Conservation (phyloP, 92 coral and sea anemone genomes). For the Epizoanthus stellaris region DNA sequence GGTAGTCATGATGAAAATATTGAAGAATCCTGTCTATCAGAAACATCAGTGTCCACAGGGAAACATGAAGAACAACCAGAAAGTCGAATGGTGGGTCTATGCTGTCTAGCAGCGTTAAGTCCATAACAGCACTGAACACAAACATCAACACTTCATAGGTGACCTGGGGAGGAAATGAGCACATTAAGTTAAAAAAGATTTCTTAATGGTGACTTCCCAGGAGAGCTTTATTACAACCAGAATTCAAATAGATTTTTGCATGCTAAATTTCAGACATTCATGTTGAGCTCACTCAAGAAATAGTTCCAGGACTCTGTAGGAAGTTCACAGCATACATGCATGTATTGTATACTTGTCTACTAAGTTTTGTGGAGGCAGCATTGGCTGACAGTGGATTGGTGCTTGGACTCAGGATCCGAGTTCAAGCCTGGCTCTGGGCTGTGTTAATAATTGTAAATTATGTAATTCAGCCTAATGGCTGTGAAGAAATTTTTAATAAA, state of each 20-base stretch:
- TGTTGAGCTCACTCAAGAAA: no score
- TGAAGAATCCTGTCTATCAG: constrained; percentile 74
- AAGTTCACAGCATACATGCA: no score
- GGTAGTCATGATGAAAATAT: constrained; percentile 73
- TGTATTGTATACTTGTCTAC: no score
- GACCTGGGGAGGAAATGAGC: constrained; percentile 33
- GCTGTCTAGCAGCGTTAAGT: constrained; percentile 48
- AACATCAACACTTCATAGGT: constrained; percentile 49
- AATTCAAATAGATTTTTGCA: neutral
- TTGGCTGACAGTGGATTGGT: no score
- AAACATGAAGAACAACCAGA: constrained; percentile 80
- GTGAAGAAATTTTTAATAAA: no score
- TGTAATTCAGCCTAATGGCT: no score
- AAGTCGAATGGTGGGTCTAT: constrained; percentile 84
- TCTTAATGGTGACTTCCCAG: neutral
- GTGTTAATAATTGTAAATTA: neutral
- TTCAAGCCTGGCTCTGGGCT: neutral
- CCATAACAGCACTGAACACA: constrained; percentile 38
- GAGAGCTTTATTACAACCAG: neutral
- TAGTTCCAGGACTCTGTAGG: no score
- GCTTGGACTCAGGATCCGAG: no score
- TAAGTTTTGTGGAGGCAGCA: no score
- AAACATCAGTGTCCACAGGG: constrained; percentile 78
- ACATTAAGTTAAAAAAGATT: constrained; percentile 6
- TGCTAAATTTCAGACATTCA: no score